Base-by-base conservation (phyloP, 35 echinoderm and acorn worm genomes). In the Hemicentrotus pulcherrimus region DNA sequence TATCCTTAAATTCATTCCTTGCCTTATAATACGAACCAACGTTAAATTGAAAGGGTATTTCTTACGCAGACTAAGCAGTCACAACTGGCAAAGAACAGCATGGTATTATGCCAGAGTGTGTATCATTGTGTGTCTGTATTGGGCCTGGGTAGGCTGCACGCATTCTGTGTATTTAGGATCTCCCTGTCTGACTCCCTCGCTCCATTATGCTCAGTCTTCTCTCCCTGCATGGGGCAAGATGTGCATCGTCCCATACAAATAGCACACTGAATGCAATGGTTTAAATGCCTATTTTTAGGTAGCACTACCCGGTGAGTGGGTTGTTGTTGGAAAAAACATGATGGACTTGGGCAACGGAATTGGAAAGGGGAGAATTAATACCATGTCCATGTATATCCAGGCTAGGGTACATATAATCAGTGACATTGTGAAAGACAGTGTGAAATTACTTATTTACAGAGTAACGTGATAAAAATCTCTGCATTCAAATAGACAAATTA, bases 191-290 rank as follows among this genome's bases (percentile, higher is more conserved):
- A 78, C 65, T 78, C 65, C 65, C 50, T 55, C 50, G 7, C 65
- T 78, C 65, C 65, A 78, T 78, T 78, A 78, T 78, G 19, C 65
- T 28, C 65, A n/a, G 65, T 6, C 65, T 78, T 28, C 19, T 28
- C 19, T 78, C 65, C 65, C 65, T 78, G 65, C 65, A 78, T 78
- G 65, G 65, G 65, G 65, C 65, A 28, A 78, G 65, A 78, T 78
- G 65, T 78, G 65, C 65, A 78, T n/a, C 65, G 22, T 78, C 65
- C 65, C 65, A 78, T n/a, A 78, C 65, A 78, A 78, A 78, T 78
- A 78, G 28, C 65, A 78, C 22, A n/a, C 24, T 78, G 65, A 12
- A 71, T 71, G 61, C 65, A 78, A 78, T 78, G 65, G 65, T 78
- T 78, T 78, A 28, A 71, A 71, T 71, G 61, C 61, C 61, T 78